These are phyloP conservation scores for Fundulus diaphanus DNA, from an alignment of 2,797 vertebrate genomes.

Conservation along the genomic window DNA sequence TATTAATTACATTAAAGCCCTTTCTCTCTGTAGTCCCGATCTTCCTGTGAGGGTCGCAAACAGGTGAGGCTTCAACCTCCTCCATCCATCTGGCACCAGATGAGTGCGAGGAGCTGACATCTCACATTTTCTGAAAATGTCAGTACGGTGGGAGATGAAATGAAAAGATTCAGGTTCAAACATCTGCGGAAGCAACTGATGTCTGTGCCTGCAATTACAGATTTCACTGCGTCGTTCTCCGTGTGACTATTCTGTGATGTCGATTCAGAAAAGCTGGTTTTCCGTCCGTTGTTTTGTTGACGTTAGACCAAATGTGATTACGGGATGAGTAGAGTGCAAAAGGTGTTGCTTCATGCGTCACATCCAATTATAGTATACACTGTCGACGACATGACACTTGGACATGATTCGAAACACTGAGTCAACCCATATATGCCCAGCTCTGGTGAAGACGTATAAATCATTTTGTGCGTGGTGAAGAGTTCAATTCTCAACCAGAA, in stretches of 20 bases:
- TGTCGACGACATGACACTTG: neutral
- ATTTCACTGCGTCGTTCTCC: neutral
- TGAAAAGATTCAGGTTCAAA: neutral
- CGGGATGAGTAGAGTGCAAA: neutral
- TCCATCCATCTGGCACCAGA: constrained; percentile 4
- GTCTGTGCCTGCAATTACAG: neutral
- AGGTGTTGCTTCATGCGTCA: neutral
- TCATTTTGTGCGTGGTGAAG: no score
- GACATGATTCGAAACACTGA: neutral
- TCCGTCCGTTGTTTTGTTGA: neutral
- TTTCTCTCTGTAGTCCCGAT: constrained; percentile 50
- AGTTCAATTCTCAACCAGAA: neutral
- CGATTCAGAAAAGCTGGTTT: neutral
- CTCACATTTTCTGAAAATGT: constrained; percentile 10
- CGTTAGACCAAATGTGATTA: neutral
- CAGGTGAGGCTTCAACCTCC: constrained; percentile 48
- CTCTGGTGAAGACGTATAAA: neutral
- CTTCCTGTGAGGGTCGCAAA: constrained; percentile 52
- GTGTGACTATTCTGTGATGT: neutral
- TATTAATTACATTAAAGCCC: constrained; percentile 73
- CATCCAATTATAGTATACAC: neutral
- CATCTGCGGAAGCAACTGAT: neutral
- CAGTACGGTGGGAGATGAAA: neutral
- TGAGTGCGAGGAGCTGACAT: constrained; percentile 19
- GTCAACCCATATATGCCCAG: neutral